phyloP scores from a whole-genome alignment of 1,140 invertebrate species.

The Pseudomyrmex cubaensis region DNA sequence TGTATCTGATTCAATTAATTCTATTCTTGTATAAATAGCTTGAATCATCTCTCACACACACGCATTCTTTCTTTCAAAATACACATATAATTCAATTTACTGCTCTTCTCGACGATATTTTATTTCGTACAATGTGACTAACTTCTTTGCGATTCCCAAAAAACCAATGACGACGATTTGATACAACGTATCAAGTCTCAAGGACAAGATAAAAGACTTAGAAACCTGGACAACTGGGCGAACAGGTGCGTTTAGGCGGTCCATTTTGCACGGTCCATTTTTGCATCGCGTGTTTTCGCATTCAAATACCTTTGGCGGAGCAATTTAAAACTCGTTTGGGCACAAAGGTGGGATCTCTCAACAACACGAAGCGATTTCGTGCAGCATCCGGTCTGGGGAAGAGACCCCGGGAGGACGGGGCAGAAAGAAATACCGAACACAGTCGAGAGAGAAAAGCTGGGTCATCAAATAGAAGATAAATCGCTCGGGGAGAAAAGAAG shows the following conservation, averaged over 20 bases:
- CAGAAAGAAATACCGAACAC: constrained; percentile 68
- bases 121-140: background rate
- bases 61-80: background rate
- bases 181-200: constrained; percentile 32
- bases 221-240: constrained; percentile 20
- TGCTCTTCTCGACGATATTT: constrained; percentile 2
- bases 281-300: constrained; percentile 72
- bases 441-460: constrained; percentile 61
- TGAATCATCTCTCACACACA: background rate
- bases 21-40: background rate
- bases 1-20: constrained; percentile 5
- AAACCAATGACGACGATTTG: constrained; percentile 8
- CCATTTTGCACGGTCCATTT: constrained; percentile 58
- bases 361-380: constrained; percentile 68
- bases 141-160: background rate
- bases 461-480: constrained; percentile 72
- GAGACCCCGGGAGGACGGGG: background rate
- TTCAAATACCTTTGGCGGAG: constrained; percentile 70
- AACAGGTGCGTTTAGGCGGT: constrained; percentile 71
- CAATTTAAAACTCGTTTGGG: constrained; percentile 82
- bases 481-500: constrained; percentile 39
- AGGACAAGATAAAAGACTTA: constrained; percentile 16
- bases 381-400: constrained; percentile 75
- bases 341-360: constrained; percentile 51
- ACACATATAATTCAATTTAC: background rate